Base-by-base conservation (phyloP, 2,113 vertebrate species). In the Grammomys surdaster region DNA sequence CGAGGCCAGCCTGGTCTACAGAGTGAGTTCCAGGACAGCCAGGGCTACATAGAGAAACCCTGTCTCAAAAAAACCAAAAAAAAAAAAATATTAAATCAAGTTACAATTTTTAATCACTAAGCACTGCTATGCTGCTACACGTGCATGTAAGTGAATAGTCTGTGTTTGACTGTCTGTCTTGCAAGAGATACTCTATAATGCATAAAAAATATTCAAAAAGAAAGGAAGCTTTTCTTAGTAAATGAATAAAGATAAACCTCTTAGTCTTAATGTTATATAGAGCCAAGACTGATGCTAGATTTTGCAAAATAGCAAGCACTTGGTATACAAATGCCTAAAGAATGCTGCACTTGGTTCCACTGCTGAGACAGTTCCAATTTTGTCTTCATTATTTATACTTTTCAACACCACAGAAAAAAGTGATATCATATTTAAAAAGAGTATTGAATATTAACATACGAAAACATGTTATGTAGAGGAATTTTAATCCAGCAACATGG, bases 61-160 rank as follows among this genome's bases (percentile, higher is more conserved):
- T 48, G 46, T 3, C 46, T 48, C 46, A 48, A 48, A 48, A 48
- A 48, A 48, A 48, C 3, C 46, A 48, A 48, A 48, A 48, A 48
- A 4, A 48, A 48, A 48, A 4, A 48, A 48, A 48, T 91, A 97
- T 96, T 98, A 75, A 98, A 98, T 92, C 94, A 97, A 98, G 97
- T 89, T 88, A 69, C 89, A 96, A 91, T 89, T 94, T 89, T 87
- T 94, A 75, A 91, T 86, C 43, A 69, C 72, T 90, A 91, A 90
- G 90, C 13, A 86, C 28, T 77, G 33, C 46, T 73, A 43, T 8
- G n/a, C n/a, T 69, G n/a, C n/a, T 69, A 0, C 51, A 43, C 51
- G 7, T 60, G 1, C 56, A 19, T 36, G 22, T 31, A 36, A 4
- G 24, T 60, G 11, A 14, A 46, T 7, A 26, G 28, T n/a, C 28